phyloP scores from a whole-genome alignment of 2,888 invertebrate genomes.

The Arrhopalites spinosus region DNA sequence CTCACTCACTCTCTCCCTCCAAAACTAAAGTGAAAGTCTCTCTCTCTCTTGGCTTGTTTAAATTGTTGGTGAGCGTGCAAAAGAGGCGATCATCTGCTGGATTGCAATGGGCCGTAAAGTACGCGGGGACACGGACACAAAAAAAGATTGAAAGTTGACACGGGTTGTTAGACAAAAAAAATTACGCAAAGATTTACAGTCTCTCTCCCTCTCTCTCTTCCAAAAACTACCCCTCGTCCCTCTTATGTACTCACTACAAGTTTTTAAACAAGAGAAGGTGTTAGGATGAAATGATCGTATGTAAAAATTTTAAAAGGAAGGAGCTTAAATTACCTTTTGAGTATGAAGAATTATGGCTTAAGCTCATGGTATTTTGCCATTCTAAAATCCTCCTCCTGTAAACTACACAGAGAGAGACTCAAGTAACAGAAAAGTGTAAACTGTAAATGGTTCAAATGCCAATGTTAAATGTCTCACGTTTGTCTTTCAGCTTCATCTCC shows the following conservation, averaged over 20 bases:
- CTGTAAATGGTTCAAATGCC: conserved; percentile 12
- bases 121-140: background rate
- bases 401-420: background rate
- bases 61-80: conserved; percentile 41
- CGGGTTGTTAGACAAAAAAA: conserved; percentile 15
- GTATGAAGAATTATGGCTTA: too few species aligned
- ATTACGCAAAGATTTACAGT: background rate
- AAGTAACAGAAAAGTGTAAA: conserved; percentile 9
- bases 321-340: too few species aligned
- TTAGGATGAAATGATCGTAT: background rate
- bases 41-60: too few species aligned
- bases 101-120: conserved; percentile 37
- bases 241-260: background rate
- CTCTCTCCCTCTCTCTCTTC: background rate
- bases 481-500: background rate
- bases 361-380: too few species aligned
- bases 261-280: background rate
- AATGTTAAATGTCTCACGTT: conserved; percentile 6
- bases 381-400: too few species aligned
- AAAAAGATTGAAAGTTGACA: conserved; percentile 36
- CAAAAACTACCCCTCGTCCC: background rate
- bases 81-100: conserved; percentile 50
- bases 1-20: too few species aligned
- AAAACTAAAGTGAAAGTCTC: too few species aligned
- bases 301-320: too few species aligned